Evolutionary conservation across 2,888 invertebrate species (phyloP).

Genomic region (Thyatira batis): DNA sequence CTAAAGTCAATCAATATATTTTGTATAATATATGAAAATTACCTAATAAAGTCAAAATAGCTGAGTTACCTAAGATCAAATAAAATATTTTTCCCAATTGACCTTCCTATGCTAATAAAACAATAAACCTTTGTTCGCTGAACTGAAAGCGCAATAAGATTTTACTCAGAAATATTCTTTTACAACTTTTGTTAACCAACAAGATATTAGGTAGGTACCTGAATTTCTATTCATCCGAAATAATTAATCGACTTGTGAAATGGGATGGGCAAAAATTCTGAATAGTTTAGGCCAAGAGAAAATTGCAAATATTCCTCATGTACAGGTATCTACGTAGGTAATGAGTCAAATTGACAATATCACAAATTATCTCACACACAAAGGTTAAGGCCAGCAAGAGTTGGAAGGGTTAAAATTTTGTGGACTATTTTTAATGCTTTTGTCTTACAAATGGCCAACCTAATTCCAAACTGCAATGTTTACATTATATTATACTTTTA

Average conservation of each 20-base stretch:
- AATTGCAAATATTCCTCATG: not conserved
- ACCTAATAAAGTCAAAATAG: not conserved
- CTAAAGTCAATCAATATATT: not conserved
- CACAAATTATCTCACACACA: not conserved
- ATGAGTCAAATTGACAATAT: no score
- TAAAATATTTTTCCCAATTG: not conserved
- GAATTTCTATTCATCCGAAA: not conserved
- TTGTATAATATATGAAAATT: not conserved
- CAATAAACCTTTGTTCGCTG: not conserved
- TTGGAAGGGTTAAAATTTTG: no score
- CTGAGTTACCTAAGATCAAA: not conserved
- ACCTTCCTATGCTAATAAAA: no score
- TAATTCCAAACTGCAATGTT: no score
- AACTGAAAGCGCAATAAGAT: not conserved
- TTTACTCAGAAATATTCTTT: not conserved
- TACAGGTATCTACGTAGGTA: no score
- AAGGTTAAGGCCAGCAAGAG: not conserved
- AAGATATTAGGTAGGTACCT: not conserved
- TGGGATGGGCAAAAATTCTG: not conserved
- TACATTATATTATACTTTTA: no score
- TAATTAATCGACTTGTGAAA: no score
- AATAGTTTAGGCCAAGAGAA: not conserved
- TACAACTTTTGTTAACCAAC: not conserved
- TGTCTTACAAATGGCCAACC: no score
- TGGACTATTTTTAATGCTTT: no score